A percentile compares a stretch with the other conserved stretches of the same genome.
These are phyloP conservation scores for Thryonomys swinderianus DNA, from an alignment of 2,113 vertebrate genomes.

Conservation along the genomic window DNA sequence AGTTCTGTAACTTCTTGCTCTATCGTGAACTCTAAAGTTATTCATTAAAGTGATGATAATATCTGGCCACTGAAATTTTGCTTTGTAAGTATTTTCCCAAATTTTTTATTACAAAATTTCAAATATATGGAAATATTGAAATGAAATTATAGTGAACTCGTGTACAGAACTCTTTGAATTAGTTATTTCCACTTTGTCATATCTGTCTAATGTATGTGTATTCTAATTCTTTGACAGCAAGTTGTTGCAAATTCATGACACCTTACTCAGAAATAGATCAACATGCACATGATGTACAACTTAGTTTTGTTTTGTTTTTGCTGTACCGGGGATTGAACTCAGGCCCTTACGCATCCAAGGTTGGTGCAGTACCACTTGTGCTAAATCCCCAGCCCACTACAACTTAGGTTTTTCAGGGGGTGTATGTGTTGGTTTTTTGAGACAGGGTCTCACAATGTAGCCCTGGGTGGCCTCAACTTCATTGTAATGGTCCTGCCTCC, in stretches of 20 bases:
- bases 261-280: conserved; percentile 9
- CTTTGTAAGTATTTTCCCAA: neutral
- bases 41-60: conserved; percentile 33
- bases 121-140: conserved; percentile 16
- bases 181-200: conserved; percentile 1
- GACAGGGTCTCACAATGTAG: neutral
- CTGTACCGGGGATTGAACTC: too few relatives aligned
- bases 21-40: conserved; percentile 26
- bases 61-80: neutral
- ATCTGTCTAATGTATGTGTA: neutral
- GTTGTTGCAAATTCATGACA: neutral
- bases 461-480: neutral
- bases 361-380: too few relatives aligned
- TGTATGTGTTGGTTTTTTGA: neutral
- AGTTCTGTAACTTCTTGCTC: conserved; percentile 6
- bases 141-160: neutral
- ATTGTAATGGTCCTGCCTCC: neutral
- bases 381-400: too few relatives aligned
- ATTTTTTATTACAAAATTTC: conserved; percentile 19
- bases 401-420: too few relatives aligned
- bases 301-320: neutral
- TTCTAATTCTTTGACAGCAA: conserved; percentile 31
- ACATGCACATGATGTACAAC: neutral
- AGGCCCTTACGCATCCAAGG: too few relatives aligned
- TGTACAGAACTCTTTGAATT: neutral